phyloP scores from a whole-genome alignment of 2,797 vertebrate species.

The Emydoidea blandingii region DNA sequence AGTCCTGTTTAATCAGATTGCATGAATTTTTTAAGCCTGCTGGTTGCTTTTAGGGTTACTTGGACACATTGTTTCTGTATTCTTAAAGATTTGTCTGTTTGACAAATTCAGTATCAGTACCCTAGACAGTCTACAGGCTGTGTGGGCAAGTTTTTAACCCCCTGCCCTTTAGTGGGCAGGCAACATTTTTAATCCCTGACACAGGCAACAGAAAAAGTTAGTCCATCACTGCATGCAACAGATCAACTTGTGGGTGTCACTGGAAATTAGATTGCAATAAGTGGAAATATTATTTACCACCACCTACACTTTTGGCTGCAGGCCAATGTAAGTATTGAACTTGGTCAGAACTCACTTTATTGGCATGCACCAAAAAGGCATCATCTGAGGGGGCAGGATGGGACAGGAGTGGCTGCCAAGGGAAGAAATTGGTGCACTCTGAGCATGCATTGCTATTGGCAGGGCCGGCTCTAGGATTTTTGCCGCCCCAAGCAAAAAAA shows the following conservation, averaged over 20 bases:
- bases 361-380: conserved; percentile 29
- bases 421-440: not conserved
- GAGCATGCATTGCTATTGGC: rapidly evolving
- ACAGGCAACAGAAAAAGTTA: not conserved
- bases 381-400: rapidly evolving
- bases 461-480: too few relatives aligned
- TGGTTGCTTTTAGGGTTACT: not conserved
- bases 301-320: conserved; percentile 16
- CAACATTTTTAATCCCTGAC: not conserved
- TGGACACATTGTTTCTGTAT: not conserved
- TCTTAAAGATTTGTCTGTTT: not conserved
- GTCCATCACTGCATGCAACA: rapidly evolving
- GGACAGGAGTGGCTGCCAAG: rapidly evolving
- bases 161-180: not conserved
- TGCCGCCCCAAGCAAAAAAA: too few relatives aligned
- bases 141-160: not conserved
- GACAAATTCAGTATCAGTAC: rapidly evolving
- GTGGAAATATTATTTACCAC: not conserved
- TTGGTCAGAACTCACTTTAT: conserved; percentile 1
- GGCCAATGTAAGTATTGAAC: not conserved
- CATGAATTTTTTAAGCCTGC: not conserved
- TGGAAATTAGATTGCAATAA: rapidly evolving
- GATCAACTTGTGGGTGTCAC: not conserved
- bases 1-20: not conserved
- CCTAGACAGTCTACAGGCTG: not conserved